These are phyloP conservation scores for Octopus sinensis DNA, from an alignment of 1,140 invertebrate species.

Conservation along the genomic window DNA sequence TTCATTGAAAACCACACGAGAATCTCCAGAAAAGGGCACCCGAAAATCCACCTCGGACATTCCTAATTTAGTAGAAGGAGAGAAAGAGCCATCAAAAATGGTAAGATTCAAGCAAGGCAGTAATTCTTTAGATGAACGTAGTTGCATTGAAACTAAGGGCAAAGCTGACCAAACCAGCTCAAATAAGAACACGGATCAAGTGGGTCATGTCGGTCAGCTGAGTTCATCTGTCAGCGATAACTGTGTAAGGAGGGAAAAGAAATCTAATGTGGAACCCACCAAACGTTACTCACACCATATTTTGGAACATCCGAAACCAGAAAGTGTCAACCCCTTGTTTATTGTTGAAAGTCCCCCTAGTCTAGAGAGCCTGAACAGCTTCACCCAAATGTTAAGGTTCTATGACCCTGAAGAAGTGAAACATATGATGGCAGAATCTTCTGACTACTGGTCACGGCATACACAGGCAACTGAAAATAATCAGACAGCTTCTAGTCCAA, in stretches of 20 bases:
- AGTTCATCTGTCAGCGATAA: background rate
- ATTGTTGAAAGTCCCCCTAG: background rate
- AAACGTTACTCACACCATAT: constrained; percentile 1
- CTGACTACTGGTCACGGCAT: background rate
- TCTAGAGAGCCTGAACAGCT: background rate
- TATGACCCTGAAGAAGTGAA: constrained; percentile 10
- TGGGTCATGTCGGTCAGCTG: background rate
- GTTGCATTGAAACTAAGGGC: background rate
- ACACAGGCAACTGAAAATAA: background rate
- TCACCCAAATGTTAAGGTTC: constrained; percentile 10
- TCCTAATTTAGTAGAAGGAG: background rate
- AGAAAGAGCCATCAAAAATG: background rate
- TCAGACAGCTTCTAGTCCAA: background rate
- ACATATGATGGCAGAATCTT: constrained; percentile 5
- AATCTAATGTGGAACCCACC: background rate
- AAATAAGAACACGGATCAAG: background rate
- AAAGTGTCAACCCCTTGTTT: constrained; percentile 1
- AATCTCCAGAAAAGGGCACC: background rate
- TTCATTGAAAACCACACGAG: background rate
- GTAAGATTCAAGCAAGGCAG: background rate
- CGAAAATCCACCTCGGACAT: constrained; percentile 7
- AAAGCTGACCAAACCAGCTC: background rate
- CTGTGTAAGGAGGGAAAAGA: background rate
- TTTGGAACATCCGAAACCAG: background rate
- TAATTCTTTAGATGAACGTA: background rate